Base-by-base conservation (phyloP, 2,113 vertebrate species). In the Anarhynchus alexandrinus region DNA sequence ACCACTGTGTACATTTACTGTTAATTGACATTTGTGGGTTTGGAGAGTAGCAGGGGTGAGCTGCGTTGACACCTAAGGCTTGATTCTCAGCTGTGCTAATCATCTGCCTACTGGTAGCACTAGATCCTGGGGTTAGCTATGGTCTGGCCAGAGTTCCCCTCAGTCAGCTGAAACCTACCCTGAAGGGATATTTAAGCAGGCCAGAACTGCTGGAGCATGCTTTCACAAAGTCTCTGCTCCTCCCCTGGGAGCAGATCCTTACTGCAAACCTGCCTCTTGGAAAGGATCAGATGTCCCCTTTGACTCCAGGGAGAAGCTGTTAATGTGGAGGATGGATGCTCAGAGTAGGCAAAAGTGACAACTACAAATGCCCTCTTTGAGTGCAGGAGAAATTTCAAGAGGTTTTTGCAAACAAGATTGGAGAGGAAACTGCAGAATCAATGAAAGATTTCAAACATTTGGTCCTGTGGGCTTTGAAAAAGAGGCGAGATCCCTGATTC, bases 261-360 rank as follows among this genome's bases (percentile, higher is more conserved):
- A 29, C 16, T 85, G 58, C 10, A 94, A 80, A 73, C 54, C 43
- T 62, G 43, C 54, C 36, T 79, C 61, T 57, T 82, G 70, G 77
- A 91, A 79, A 85, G 47, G 49, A 76, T 82, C 58, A 21, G 57
- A 52, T 89, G 86, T 92, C 40, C 16, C 82, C 84, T 77, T 58
- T 69, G 30, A 72, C 95, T 77, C 70, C 25, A 54, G 70, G 78
- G 70, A 80, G 90, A 90, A 82, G 74, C 82, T 91, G 61, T 67
- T 96, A 13, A 0, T 61, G 36, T 65, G 42, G 90, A 90, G 78
- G 59, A 79, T 88, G 84, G 76, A 89, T 95, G 78, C 74, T 94
- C 70, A 82, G 78, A 90, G 62, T 47, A 95, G 88, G 87, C 86
- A 95, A 87, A 96, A 87, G 88, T 88, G 77, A 95, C 93, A 93